Evolutionary conservation across 2,888 invertebrate species (phyloP).

Genomic region (Cataglyphis altisquamis): DNA sequence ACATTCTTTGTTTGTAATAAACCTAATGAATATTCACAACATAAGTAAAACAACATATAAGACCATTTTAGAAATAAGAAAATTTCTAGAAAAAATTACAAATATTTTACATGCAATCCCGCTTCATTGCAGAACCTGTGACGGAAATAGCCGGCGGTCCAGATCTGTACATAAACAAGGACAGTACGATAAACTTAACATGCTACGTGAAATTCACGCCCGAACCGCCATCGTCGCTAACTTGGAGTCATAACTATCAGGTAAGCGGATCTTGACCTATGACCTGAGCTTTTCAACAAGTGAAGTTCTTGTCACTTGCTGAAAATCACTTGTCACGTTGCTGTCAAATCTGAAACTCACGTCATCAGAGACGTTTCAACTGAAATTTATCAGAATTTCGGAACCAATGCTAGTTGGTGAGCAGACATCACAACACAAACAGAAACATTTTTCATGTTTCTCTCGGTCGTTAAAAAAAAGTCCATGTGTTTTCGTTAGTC

Average conservation of each 20-base stretch:
- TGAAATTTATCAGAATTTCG: slow-evolving; percentile 40
- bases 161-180: slow-evolving; percentile 94
- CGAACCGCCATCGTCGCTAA: slow-evolving; percentile 94
- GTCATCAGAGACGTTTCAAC: slow-evolving; percentile 26
- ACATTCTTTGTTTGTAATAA: background rate
- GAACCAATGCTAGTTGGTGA: background rate
- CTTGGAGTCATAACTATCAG: slow-evolving; percentile 93
- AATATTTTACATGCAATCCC: slow-evolving; percentile 1
- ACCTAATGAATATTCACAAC: background rate
- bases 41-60: background rate
- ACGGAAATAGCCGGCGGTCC: slow-evolving; percentile 94
- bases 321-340: slow-evolving; percentile 10
- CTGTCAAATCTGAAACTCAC: background rate
- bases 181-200: slow-evolving; percentile 95
- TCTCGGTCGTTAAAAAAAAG: slow-evolving; percentile 19
- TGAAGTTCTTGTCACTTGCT: background rate
- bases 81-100: background rate
- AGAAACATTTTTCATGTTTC: slow-evolving; percentile 43
- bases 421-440: slow-evolving; percentile 23
- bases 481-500: slow-evolving; percentile 20
- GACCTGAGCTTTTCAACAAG: background rate
- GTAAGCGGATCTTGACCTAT: slow-evolving; percentile 82
- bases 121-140: slow-evolving; percentile 90
- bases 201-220: slow-evolving; percentile 95
- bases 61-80: background rate